Conservation (phyloP, 2,113 vertebrate genomes). For the Cyprinodon brontotheroides region DNA sequence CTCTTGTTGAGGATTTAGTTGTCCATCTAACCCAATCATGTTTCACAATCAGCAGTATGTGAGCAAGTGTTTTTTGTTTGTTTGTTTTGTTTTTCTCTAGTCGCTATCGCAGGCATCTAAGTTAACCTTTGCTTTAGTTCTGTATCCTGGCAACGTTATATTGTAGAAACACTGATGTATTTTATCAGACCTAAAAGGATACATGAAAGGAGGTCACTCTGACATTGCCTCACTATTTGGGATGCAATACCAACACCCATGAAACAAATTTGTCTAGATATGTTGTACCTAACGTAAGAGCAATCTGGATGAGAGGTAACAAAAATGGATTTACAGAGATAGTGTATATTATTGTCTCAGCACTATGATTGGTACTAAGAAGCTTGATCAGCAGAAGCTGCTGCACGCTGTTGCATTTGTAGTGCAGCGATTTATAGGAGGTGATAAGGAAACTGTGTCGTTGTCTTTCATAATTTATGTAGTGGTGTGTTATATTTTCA, state of each 20-base stretch:
- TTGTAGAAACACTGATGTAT: conserved; percentile 4
- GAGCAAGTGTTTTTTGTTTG: background rate
- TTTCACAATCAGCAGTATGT: background rate
- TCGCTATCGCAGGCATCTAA: background rate
- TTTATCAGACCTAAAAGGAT: background rate
- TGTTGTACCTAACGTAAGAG: background rate
- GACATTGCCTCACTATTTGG: background rate
- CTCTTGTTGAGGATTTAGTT: background rate
- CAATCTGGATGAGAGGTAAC: background rate
- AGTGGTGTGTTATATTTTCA: conserved; percentile 58
- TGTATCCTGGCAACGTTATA: background rate
- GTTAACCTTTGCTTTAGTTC: conserved; percentile 4
- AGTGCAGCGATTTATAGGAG: conserved; percentile 68
- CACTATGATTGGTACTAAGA: conserved; percentile 57
- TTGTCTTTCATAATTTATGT: conserved; percentile 74
- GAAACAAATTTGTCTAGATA: background rate
- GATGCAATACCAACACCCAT: background rate
- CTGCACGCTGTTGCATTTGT: conserved; percentile 33
- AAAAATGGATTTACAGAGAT: background rate
- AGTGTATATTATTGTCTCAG: background rate
- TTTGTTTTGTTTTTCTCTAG: background rate
- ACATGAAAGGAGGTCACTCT: background rate
- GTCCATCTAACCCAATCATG: background rate
- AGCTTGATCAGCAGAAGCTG: conserved; percentile 56
- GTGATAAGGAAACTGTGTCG: conserved; percentile 71